Evolutionary conservation across 1,140 invertebrate species (phyloP), one percentile per base, ranked within the genome.

Genomic region (Pomacea maculata): DNA sequence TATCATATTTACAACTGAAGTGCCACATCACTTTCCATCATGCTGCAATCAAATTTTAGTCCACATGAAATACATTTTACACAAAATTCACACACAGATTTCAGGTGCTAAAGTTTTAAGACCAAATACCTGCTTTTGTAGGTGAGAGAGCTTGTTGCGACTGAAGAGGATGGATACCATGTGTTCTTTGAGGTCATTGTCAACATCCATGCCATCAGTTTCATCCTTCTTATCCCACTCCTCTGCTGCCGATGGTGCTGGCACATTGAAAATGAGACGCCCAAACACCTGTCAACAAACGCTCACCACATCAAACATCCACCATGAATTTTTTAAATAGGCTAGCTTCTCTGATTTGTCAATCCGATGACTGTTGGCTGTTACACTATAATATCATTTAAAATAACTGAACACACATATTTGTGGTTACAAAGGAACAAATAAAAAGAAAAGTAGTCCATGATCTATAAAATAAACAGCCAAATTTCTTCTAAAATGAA

Each of bases 121-220:
- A 14, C 57, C 15, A 17, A 61, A 6, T 78, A 97, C 97, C 93
- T 98, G 97, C 92, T 97, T 97, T 89, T 99, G 98, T 52, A 99
- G 92, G 88, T 98, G 96, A 0, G 97, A 98, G 1, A 99, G 92
- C 90, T 98, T 98, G 88, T 96, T 97, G 71, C 97, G 94, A 84
- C 96, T 97, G 91, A 99, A 99, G 21, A 99, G 92, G 85, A 99
- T 99, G 75, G 97, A 97, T 29, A 99, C 97, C 94, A 99, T 97
- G 87, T 99, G 97, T 90, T 99, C 97, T 29, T 97, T 94, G 0
- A 99, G 92, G 91, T 99, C 97, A 80, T 95, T 96, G 87, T 95
- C 95, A 25, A 93, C 87, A 75, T 89, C 88, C 52, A 83, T 73
- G 61, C 78, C 84, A 71, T 87, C 87, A 71, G 75, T 80, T 76